Conservation (phyloP, 30 jellyfish, hydroid and myxozoan genomes). For the Hydractinia echinata region DNA sequence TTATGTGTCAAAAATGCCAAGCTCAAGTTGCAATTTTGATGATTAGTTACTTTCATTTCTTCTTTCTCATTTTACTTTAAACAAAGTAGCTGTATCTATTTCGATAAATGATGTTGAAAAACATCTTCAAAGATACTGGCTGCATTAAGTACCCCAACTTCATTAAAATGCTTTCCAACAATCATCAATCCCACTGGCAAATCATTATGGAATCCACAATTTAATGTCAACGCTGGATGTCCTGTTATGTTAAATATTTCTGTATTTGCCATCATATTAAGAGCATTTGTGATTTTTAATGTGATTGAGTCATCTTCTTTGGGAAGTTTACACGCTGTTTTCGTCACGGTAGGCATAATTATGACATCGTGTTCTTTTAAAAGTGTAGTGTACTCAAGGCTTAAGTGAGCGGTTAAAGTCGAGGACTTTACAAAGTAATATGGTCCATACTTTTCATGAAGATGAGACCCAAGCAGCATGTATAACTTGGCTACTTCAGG, state of each 20-base stretch:
- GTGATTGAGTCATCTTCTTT: neutral
- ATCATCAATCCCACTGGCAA: constrained; percentile 39
- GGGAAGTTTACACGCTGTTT: constrained; percentile 18
- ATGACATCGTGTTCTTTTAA: constrained; percentile 27
- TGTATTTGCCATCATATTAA: constrained; percentile 13
- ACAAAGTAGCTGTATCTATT: no score
- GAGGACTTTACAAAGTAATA: constrained; percentile 29
- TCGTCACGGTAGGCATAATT: constrained; percentile 21
- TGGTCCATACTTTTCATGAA: constrained; percentile 31
- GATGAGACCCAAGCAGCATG: constrained; percentile 1
- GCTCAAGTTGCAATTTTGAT: no score
- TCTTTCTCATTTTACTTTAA: no score
- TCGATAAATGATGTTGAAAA: no score
- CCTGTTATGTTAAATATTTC: constrained; percentile 36
- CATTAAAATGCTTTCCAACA: constrained; percentile 38
- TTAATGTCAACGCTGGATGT: constrained; percentile 29
- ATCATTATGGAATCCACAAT: constrained; percentile 27
- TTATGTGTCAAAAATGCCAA: no score
- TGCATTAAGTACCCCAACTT: constrained; percentile 26
- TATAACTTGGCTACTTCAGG: neutral
- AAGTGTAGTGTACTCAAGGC: neutral
- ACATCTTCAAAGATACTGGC: constrained; percentile 25
- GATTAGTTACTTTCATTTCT: no score
- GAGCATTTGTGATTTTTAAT: neutral
- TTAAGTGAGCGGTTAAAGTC: neutral